Conservation (phyloP, 2,113 vertebrate species). For the Chinchilla lanigera region DNA sequence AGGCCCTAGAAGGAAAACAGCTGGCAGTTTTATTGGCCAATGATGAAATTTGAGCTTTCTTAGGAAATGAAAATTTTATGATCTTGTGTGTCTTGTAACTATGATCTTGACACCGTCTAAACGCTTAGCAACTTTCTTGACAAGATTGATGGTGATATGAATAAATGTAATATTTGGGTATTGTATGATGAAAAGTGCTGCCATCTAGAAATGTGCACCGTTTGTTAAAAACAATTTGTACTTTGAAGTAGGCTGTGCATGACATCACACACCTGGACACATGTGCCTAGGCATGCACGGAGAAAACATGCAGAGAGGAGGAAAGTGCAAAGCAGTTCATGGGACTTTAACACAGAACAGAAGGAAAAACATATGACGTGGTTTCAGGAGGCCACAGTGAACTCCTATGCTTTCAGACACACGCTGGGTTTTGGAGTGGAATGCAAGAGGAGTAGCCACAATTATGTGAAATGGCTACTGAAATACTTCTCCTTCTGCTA, state of each 20-base stretch:
- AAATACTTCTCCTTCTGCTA: background rate
- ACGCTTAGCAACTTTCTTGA: background rate
- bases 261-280: background rate
- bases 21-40: background rate
- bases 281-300: background rate
- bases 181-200: fast-evolving
- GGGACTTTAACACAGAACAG: background rate
- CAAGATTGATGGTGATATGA: background rate
- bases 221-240: background rate
- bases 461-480: fast-evolving
- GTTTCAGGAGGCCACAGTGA: background rate
- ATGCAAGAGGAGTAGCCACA: background rate
- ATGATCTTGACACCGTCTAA: background rate
- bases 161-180: background rate
- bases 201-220: background rate
- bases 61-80: background rate
- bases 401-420: no score
- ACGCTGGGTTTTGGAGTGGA: fast-evolving
- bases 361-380: fast-evolving
- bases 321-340: fast-evolving
- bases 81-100: background rate
- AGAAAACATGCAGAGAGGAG: background rate
- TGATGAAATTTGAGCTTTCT: background rate
- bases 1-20: background rate
- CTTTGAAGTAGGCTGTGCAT: fast-evolving